Base-by-base conservation (phyloP, 2,797 vertebrate genomes). In the Chaetodon trifasciatus region DNA sequence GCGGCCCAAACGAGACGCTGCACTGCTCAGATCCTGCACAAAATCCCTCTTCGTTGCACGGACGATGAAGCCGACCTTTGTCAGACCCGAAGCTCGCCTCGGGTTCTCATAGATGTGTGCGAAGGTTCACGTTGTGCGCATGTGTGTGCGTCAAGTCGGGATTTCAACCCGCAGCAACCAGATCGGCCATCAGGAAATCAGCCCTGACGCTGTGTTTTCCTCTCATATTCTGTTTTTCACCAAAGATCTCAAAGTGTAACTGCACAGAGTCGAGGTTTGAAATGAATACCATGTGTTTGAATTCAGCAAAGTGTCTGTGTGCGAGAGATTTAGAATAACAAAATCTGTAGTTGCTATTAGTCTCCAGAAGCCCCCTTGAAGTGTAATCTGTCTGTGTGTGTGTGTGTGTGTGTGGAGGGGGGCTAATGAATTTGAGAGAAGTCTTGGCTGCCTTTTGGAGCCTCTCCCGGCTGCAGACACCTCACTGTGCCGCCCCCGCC, bases 281-380 rank as follows among this genome's bases (percentile, higher is more conserved):
- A 93, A 95, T 94, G 89, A 93, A 93, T 92, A 91, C 91, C 93
- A 94, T 92, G 93, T 93, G 92, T 93, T 79, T 86, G 90, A 89
- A 85, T 86, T 58, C 74, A 91, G 88, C 53, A 67, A 89, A 91
- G 88, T 88, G 82, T 90, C 76, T 67, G 79, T 76, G 79, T 64
- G 81, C 58, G 87, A 83, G 85, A 90, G 86, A 91, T 92, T 92
- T 93, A 92, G 77, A 94, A 95, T 90, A 94, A 94, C 92, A 95
- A 89, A 94, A 93, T 81, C 91, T 95, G 91, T 89, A 90, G 89
- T 93, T 94, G 86, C 91, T 94, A 94, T 95, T 94, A 94, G 93
- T 92, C 91, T 90, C 86, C 42, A 89, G 81, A 82, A 94, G 84
- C 82, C 83, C 88, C 83, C 87, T 91, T 87, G 78, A 87, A 86